A percentile compares a stretch with the other conserved stretches of the same genome.
Conservation (phyloP, 2,888 invertebrate genomes). For the Torymus auratus region DNA sequence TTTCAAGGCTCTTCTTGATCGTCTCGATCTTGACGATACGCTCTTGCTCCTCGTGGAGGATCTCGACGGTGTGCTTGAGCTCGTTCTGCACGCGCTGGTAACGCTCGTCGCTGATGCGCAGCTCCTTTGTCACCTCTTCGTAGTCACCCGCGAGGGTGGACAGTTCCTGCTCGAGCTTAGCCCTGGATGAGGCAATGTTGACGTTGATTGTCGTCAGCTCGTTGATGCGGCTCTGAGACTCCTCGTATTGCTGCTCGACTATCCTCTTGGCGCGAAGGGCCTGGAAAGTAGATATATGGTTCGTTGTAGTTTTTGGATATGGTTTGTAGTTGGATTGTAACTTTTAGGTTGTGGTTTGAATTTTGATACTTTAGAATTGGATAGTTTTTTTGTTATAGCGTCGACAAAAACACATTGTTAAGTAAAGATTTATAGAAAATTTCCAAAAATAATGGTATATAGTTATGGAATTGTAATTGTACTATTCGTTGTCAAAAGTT, state of each 20-base stretch:
- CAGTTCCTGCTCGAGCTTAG: conserved; percentile 96
- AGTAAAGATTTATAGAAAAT: too few relatives aligned
- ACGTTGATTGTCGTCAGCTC: conserved; percentile 97
- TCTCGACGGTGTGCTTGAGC: conserved; percentile 95
- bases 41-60: conserved; percentile 96
- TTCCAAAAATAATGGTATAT: too few relatives aligned
- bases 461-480: too few relatives aligned
- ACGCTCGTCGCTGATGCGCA: conserved; percentile 95
- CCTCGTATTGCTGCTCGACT: conserved; percentile 93
- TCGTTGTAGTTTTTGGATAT: too few relatives aligned
- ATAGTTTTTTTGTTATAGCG: too few relatives aligned
- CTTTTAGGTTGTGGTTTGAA: too few relatives aligned
- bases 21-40: conserved; percentile 98
- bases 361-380: too few relatives aligned
- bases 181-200: conserved; percentile 94
- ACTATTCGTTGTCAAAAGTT: too few relatives aligned
- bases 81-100: conserved; percentile 95
- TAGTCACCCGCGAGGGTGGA: conserved; percentile 94
- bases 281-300: conserved; percentile 75
- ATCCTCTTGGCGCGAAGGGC: conserved; percentile 94
- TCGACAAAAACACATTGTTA: too few relatives aligned
- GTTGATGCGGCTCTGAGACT: conserved; percentile 93
- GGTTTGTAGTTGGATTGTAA: too few relatives aligned
- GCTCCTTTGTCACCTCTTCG: conserved; percentile 97
- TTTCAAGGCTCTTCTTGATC: conserved; percentile 97